These are phyloP conservation scores for Lypha dubia DNA, from an alignment of 2,888 invertebrate genomes.

Conservation along the genomic window DNA sequence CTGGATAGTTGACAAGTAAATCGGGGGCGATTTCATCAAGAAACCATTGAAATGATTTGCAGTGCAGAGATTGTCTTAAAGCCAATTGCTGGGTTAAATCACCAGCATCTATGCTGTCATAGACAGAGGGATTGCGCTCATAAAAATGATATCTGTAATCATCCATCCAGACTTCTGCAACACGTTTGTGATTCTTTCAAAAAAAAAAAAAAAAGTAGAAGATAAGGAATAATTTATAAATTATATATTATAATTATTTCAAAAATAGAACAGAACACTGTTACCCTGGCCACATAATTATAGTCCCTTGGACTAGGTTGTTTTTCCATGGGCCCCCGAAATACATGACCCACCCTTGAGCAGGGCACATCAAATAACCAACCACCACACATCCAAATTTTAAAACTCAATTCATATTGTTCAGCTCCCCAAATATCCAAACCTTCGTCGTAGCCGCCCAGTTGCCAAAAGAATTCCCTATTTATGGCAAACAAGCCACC, in stretches of 20 bases:
- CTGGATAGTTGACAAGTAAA: slow-evolving; percentile 93
- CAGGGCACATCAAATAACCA: slow-evolving; percentile 96
- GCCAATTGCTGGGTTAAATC: slow-evolving; percentile 91
- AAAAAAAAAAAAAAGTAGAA: background rate
- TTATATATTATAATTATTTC: background rate
- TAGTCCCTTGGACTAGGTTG: slow-evolving; percentile 94
- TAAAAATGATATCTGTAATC: slow-evolving; percentile 96
- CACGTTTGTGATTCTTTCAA: slow-evolving; percentile 92
- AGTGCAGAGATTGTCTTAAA: slow-evolving; percentile 89
- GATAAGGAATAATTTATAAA: background rate
- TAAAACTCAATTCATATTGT: slow-evolving; percentile 98
- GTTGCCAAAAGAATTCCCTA: slow-evolving; percentile 95
- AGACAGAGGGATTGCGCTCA: slow-evolving; percentile 88
- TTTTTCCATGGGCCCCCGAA: slow-evolving; percentile 93
- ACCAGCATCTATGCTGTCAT: slow-evolving; percentile 90
- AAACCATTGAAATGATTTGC: slow-evolving; percentile 97
- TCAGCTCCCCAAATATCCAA: slow-evolving; percentile 99
- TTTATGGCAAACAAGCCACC: slow-evolving; percentile 98
- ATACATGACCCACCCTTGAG: slow-evolving; percentile 95
- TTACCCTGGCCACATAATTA: slow-evolving; percentile 88
- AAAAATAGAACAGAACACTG: slow-evolving; percentile 23
- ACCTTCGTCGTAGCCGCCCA: slow-evolving; percentile 96
- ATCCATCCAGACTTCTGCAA: slow-evolving; percentile 99
- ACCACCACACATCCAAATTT: slow-evolving; percentile 98
- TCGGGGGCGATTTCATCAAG: slow-evolving; percentile 97